phyloP scores from a whole-genome alignment of 2,888 invertebrate species.

The Proisotoma minuta region DNA sequence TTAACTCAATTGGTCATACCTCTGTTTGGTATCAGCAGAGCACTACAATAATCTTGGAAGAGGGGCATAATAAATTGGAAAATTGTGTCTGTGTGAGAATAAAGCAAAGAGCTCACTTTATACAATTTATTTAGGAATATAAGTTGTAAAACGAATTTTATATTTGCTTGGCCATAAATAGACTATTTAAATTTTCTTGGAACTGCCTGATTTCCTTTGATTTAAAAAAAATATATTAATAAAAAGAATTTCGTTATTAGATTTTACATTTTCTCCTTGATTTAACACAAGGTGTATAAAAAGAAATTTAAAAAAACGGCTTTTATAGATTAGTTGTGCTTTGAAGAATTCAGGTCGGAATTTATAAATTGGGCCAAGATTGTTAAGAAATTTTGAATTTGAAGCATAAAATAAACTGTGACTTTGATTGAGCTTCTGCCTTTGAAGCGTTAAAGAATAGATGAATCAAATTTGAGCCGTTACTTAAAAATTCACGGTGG shows the following conservation, averaged over 20 bases:
- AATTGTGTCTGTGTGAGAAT: constrained; percentile 4
- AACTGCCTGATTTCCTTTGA: no score
- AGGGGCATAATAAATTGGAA: background rate
- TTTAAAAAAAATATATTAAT: no score
- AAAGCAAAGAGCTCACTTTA: background rate
- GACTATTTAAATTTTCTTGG: background rate
- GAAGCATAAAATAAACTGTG: background rate
- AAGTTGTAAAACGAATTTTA: no score
- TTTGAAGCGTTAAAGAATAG: no score
- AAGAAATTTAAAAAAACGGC: no score
- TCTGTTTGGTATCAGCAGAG: background rate
- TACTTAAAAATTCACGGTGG: background rate
- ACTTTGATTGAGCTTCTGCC: background rate
- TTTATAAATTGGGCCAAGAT: background rate
- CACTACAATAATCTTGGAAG: background rate
- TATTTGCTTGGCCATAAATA: background rate
- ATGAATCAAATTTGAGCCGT: no score
- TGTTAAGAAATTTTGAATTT: background rate
- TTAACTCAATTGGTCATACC: constrained; percentile 10
- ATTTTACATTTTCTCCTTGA: no score
- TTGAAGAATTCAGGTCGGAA: background rate
- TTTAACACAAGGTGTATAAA: no score
- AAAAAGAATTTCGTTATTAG: no score
- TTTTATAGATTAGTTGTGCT: constrained; percentile 1
- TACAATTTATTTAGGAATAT: no score